Evolutionary conservation across 2,113 vertebrate species (phyloP).

Genomic region (Chiloscyllium plagiosum): DNA sequence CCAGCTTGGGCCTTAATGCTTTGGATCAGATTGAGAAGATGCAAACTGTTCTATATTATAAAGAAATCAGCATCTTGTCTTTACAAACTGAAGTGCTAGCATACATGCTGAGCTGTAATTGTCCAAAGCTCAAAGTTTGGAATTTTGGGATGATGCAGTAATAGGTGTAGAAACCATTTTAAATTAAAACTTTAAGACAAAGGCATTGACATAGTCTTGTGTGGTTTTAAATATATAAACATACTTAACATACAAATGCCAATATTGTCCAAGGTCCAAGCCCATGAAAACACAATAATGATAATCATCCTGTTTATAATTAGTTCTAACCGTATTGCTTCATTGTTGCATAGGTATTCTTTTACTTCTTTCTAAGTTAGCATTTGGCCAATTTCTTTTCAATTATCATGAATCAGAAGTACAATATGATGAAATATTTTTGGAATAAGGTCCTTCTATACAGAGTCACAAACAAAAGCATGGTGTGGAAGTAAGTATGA

Average conservation of each 20-base stretch:
- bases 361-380: neutral
- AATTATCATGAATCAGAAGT: neutral
- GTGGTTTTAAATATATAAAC: neutral
- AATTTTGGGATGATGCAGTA: neutral
- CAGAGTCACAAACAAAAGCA: neutral
- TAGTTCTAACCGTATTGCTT: neutral
- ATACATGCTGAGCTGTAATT: neutral
- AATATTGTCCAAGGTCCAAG: neutral
- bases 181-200: neutral
- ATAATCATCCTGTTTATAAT: neutral
- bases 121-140: neutral
- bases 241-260: neutral
- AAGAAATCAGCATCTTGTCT: neutral
- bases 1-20: conserved; percentile 9
- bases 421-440: neutral
- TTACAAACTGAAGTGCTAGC: neutral
- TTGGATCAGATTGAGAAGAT: conserved; percentile 6
- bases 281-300: neutral
- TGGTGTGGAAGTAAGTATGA: neutral
- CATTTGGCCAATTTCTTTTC: neutral
- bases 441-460: neutral
- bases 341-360: neutral
- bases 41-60: conserved; percentile 19
- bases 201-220: neutral
- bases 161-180: neutral